Percentiles rank a stretch among this genome's conserved stretches.
These are phyloP conservation scores for Chrysaora quinquecirrha DNA, from an alignment of 30 jellyfish, hydroid and myxozoan species.

Conservation along the genomic window DNA sequence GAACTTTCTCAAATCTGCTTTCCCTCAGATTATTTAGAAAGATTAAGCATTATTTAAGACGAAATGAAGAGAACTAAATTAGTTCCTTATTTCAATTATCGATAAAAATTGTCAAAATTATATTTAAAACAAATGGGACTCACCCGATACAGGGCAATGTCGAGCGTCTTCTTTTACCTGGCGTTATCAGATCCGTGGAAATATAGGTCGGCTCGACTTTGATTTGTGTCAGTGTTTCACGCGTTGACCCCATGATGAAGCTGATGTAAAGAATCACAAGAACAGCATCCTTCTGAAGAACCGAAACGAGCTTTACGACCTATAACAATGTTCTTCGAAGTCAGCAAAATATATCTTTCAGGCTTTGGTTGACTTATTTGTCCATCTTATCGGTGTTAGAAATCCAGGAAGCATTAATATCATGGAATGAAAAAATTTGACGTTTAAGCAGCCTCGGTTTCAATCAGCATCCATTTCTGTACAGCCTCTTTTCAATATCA, in stretches of 20 bases:
- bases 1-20: too few relatives aligned
- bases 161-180: slow-evolving; percentile 49
- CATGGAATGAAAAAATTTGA: not conserved
- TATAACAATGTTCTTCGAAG: slow-evolving; percentile 1
- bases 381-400: not conserved
- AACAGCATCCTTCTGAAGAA: not conserved
- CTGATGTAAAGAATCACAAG: not conserved
- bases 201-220: slow-evolving; percentile 49
- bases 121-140: too few relatives aligned
- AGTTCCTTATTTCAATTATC: too few relatives aligned
- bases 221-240: not conserved
- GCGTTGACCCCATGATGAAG: not conserved
- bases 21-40: too few relatives aligned
- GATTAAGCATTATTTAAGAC: too few relatives aligned
- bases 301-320: not conserved
- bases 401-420: not conserved
- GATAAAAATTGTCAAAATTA: too few relatives aligned
- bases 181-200: slow-evolving; percentile 74
- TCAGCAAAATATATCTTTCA: not conserved
- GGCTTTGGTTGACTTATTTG: not conserved
- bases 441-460: not conserved
- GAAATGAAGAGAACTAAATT: too few relatives aligned
- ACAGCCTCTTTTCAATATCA: not conserved
- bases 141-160: slow-evolving; percentile 83
- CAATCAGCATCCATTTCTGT: not conserved